phyloP scores from a whole-genome alignment of 2,888 invertebrate species.

The Clanis bilineata region DNA sequence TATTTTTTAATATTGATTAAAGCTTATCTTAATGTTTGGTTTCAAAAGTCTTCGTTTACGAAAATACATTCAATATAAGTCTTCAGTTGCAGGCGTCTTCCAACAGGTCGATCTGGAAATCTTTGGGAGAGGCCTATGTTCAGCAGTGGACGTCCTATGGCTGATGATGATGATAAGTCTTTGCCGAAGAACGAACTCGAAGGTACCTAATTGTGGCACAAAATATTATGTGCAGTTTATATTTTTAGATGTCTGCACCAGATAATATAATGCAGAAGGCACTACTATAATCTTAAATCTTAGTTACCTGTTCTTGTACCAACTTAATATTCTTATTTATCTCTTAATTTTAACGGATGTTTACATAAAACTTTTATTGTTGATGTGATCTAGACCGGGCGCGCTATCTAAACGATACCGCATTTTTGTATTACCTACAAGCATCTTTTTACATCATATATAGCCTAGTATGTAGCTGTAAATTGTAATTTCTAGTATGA shows the following conservation, averaged over 20 bases:
- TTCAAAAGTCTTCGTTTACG: too few species aligned
- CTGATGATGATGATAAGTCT: too few species aligned
- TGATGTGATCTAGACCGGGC: constrained; percentile 14
- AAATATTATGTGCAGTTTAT: constrained; percentile 6
- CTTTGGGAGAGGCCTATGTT: too few species aligned
- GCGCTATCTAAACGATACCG: constrained; percentile 12
- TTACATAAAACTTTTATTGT: constrained; percentile 14
- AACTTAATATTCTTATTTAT: constrained; percentile 17
- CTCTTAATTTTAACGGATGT: constrained; percentile 16
- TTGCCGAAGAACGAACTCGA: neutral
- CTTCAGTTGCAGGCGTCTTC: too few species aligned
- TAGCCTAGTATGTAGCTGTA: neutral
- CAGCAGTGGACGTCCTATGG: too few species aligned
- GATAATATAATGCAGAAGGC: constrained; percentile 16
- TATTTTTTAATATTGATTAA: too few species aligned
- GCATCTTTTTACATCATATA: neutral
- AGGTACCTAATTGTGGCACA: neutral
- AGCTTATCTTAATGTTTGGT: too few species aligned
- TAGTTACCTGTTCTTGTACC: constrained; percentile 17
- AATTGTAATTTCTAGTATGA: too few species aligned
- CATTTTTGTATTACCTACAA: neutral
- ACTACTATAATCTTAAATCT: constrained; percentile 16
- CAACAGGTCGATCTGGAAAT: too few species aligned
- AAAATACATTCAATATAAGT: too few species aligned
- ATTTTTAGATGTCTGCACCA: constrained; percentile 18